Percentiles rank a stretch among this genome's conserved stretches.
Conservation (phyloP, 2,113 vertebrate species). For the Tiliqua scincoides region DNA sequence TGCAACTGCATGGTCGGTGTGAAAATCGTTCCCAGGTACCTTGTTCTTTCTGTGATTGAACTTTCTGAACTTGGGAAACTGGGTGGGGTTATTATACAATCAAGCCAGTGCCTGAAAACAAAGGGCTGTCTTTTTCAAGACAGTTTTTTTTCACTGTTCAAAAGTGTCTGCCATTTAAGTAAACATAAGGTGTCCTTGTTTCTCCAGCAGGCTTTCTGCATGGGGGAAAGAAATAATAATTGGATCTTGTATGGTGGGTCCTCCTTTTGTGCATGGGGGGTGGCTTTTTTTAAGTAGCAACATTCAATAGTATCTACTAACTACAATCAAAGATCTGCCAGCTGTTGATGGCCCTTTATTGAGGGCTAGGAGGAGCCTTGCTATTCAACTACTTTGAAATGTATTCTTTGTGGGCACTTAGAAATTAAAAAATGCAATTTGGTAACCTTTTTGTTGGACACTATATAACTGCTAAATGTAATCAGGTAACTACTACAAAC, state of each 20-base stretch:
- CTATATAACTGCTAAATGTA: too few species aligned
- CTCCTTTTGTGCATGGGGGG: constrained; percentile 29
- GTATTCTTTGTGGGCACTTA: not conserved
- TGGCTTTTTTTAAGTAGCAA: not conserved
- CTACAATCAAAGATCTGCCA: constrained; percentile 57
- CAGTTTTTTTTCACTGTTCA: not conserved
- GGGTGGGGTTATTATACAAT: constrained; percentile 43
- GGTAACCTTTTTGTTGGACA: not conserved
- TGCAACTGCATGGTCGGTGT: not conserved
- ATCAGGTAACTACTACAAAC: not conserved
- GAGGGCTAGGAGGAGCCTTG: constrained; percentile 31
- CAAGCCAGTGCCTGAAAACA: constrained; percentile 48
- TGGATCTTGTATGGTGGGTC: constrained; percentile 48
- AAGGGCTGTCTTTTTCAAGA: constrained; percentile 44
- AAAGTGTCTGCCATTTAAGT: constrained; percentile 36
- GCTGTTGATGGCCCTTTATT: constrained; percentile 48
- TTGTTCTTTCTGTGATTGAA: constrained; percentile 48
- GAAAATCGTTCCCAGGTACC: constrained; percentile 25
- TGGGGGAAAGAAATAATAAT: constrained; percentile 49
- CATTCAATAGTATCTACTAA: constrained; percentile 38
- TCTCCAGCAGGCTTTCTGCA: constrained; percentile 43
- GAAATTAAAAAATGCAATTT: not conserved
- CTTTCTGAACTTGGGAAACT: constrained; percentile 47
- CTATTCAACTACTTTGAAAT: constrained; percentile 35
- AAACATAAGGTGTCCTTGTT: constrained; percentile 57